Evolutionary conservation across 2,113 vertebrate genomes (phyloP).

Genomic region (Hippolais icterina): DNA sequence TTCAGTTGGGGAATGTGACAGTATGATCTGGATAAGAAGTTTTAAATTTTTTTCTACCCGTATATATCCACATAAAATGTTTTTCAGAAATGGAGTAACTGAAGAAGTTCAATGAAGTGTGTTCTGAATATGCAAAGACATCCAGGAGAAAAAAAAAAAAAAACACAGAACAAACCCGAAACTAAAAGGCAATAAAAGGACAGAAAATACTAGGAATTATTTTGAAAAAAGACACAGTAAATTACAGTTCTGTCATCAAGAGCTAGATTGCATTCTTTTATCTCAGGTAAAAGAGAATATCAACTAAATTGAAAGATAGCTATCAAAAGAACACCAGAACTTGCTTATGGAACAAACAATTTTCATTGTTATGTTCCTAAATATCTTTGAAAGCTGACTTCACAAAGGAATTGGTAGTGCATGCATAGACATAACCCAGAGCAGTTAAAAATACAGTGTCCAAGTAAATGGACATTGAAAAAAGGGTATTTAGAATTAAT

Average conservation of each 20-base stretch:
- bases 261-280: neutral
- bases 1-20: neutral
- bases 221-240: neutral
- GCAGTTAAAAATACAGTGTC: neutral
- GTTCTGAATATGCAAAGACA: neutral
- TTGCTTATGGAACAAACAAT: neutral
- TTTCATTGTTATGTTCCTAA: neutral
- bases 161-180: neutral
- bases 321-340: neutral
- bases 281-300: neutral
- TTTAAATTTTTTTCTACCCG: rapidly evolving
- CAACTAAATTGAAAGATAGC: neutral
- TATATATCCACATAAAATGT: neutral
- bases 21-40: neutral
- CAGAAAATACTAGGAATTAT: neutral
- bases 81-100: neutral
- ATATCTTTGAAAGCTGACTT: neutral
- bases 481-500: neutral
- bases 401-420: neutral
- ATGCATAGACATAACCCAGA: neutral
- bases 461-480: neutral
- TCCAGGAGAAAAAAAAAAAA: neutral
- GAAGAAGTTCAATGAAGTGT: neutral
- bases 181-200: neutral
- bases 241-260: neutral